Evolutionary conservation across 2,113 vertebrate species (phyloP), one percentile per base, ranked within the genome.

Genomic region (Tonatia bakeri): DNA sequence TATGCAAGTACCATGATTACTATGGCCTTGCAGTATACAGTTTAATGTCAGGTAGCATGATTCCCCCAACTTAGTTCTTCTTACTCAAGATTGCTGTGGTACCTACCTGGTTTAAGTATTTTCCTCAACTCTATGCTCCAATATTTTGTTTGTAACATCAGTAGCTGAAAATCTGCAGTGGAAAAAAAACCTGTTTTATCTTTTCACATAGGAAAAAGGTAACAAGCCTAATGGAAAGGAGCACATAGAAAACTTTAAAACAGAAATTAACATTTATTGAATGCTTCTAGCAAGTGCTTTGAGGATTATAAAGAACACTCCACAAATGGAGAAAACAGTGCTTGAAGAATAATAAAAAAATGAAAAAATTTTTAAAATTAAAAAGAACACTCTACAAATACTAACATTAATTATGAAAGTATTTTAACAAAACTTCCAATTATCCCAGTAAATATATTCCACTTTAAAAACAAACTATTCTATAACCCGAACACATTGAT

Each of bases 91-190:
- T 10, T 10, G 15, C 43, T 75, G 72, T 75, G 43, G 40, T 47
- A 75, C 89, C 59, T 89, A 97, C 96, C 94, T 95, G 84, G 73
- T 75, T 94, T 93, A 93, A 89, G 79, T 82, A 80, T 96, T 91
- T 90, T 96, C 90, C 75, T 97, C 82, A 94, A 91, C 45, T 97
- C 90, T 94, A 17, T 94, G 43, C 6, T 94, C 89, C 96, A 97
- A 12, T 96, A 89, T 94, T 93, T 95, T 94, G 67, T 91, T 65
- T 97, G 67, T 95, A 94, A 80, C 90, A 97, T 97, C 64, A 97
- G 96, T 92, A 93, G n/a, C 56, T 91, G 54, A 96, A 95, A 94
- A 75, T 31, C 95, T 97, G 12, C 64, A 96, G 80, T 94, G 45
- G 87, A 96, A 95, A 87, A 72, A 84, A 86, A 86, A 84, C 86